Evolutionary conservation across 2,888 invertebrate genomes (phyloP).

Genomic region (Junonia oenone): DNA sequence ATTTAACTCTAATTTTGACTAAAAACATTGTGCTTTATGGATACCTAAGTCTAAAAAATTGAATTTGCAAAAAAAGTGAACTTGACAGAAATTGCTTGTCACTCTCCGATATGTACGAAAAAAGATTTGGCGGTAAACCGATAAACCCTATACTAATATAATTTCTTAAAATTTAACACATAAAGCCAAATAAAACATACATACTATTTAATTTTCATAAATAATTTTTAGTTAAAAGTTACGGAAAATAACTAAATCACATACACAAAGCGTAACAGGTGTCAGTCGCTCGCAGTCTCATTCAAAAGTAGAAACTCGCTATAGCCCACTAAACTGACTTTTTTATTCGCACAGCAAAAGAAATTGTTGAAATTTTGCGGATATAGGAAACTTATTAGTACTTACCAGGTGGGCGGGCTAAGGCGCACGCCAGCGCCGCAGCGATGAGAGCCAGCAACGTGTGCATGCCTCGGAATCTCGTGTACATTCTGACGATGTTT

Average conservation of each 20-base stretch:
- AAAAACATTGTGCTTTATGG: too few relatives aligned
- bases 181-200: background rate
- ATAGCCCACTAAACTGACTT: background rate
- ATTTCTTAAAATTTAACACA: background rate
- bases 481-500: conserved; percentile 44
- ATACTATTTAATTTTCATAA: background rate
- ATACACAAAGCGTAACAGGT: conserved; percentile 24
- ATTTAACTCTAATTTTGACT: too few relatives aligned
- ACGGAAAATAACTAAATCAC: conserved; percentile 7
- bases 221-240: background rate
- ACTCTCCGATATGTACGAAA: background rate
- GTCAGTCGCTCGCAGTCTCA: conserved; percentile 10
- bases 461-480: conserved; percentile 45
- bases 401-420: conserved; percentile 55
- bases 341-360: conserved; percentile 15
- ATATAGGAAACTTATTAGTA: conserved; percentile 19
- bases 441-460: conserved; percentile 42
- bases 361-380: conserved; percentile 13
- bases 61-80: background rate
- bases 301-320: background rate
- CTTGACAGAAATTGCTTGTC: background rate
- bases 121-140: background rate
- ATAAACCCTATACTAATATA: background rate
- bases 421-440: conserved; percentile 45
- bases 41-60: too few relatives aligned